Conservation (phyloP, 2,113 vertebrate genomes). For the Rhombomys opimus region DNA sequence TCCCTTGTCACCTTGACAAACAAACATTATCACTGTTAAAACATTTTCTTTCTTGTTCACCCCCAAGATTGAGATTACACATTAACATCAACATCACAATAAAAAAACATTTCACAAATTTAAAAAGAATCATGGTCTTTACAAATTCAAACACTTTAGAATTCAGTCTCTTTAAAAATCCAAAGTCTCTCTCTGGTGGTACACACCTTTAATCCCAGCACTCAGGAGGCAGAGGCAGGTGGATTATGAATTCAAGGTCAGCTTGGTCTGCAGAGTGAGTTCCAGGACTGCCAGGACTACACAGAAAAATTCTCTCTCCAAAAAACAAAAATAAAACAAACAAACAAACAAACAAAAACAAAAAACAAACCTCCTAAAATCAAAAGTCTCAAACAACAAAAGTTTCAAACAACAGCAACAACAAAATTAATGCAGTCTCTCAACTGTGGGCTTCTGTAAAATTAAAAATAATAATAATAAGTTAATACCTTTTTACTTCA, state of each 20-base stretch:
- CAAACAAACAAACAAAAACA: background rate
- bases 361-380: background rate
- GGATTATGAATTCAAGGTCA: too few species aligned
- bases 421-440: background rate
- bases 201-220: too few species aligned
- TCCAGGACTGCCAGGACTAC: too few species aligned
- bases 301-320: too few species aligned
- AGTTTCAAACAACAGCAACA: background rate
- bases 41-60: background rate
- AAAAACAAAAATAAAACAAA: background rate
- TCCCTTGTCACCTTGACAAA: background rate
- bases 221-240: too few species aligned
- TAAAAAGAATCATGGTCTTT: background rate
- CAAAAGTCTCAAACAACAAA: background rate
- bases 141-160: background rate
- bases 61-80: background rate
- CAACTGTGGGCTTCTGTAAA: background rate
- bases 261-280: too few species aligned
- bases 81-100: background rate
- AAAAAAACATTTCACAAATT: background rate
- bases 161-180: background rate
- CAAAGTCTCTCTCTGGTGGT: background rate
- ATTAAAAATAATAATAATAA: background rate
- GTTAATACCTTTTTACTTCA: background rate
- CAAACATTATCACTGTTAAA: background rate